phyloP scores from a whole-genome alignment of 2,888 invertebrate species.

The Drosophila paucipuncta region DNA sequence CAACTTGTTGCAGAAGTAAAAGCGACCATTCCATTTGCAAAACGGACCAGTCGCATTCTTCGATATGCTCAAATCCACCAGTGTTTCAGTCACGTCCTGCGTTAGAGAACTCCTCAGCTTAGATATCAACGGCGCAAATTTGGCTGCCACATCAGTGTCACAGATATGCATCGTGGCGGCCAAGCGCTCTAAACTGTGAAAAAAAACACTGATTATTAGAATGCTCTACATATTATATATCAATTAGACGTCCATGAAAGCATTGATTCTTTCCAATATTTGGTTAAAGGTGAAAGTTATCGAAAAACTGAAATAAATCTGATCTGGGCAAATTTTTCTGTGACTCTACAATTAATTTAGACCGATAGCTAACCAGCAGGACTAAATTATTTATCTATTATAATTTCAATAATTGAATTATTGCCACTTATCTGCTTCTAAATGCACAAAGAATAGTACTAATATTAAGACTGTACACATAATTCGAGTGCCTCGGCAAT shows the following conservation, averaged over 20 bases:
- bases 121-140: constrained; percentile 70
- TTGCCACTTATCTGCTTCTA: background rate
- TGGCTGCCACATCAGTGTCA: constrained; percentile 76
- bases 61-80: constrained; percentile 77
- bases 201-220: background rate
- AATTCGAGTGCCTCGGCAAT: background rate
- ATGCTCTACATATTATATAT: background rate
- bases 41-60: constrained; percentile 82
- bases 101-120: constrained; percentile 14
- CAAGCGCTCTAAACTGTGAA: constrained; percentile 72
- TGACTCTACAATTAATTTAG: background rate
- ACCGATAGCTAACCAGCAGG: background rate
- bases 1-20: constrained; percentile 81
- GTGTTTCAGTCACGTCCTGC: constrained; percentile 62
- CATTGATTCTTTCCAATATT: background rate
- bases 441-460: background rate
- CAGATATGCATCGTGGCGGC: constrained; percentile 83
- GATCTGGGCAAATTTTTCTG: background rate
- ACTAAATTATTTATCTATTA: background rate
- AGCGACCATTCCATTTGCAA: constrained; percentile 83
- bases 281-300: background rate
- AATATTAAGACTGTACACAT: too few relatives aligned
- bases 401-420: background rate
- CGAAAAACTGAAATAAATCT: background rate
- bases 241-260: background rate